Percentiles rank a stretch among this genome's conserved stretches.
These are phyloP conservation scores for Heliocidaris tuberculata DNA, from an alignment of 35 echinoderm and acorn worm genomes.

Conservation along the genomic window DNA sequence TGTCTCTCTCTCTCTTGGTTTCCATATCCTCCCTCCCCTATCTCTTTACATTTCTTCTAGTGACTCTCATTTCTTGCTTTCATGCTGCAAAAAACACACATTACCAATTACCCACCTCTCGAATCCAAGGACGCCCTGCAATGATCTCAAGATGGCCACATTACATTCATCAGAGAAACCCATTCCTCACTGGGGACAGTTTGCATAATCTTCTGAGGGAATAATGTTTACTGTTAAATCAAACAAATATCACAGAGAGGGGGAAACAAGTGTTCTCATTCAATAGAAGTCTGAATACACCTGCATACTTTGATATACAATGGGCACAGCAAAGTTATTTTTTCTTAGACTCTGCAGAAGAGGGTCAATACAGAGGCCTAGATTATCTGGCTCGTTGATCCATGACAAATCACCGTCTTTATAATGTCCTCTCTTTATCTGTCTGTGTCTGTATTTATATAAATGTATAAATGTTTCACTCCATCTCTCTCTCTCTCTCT, in stretches of 20 bases:
- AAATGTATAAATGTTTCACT: background rate
- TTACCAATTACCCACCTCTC: background rate
- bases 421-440: background rate
- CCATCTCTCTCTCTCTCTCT: background rate
- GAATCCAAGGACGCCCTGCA: background rate
- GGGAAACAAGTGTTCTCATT: background rate
- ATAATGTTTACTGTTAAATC: conserved; percentile 1
- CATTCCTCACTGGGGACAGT: background rate
- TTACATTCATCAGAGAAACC: background rate
- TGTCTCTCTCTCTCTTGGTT: background rate
- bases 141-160: background rate
- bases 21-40: background rate
- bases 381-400: background rate
- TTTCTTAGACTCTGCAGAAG: background rate
- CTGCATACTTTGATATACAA: background rate
- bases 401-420: background rate
- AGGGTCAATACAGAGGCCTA: background rate
- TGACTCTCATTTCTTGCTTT: background rate
- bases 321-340: background rate
- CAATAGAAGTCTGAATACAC: background rate
- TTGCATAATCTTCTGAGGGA: background rate
- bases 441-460: background rate
- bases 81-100: background rate
- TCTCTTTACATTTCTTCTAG: background rate
- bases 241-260: background rate